Evolutionary conservation across 2,888 invertebrate species (phyloP), one percentile per base, ranked within the genome.

Genomic region (Sesamia inferens): DNA sequence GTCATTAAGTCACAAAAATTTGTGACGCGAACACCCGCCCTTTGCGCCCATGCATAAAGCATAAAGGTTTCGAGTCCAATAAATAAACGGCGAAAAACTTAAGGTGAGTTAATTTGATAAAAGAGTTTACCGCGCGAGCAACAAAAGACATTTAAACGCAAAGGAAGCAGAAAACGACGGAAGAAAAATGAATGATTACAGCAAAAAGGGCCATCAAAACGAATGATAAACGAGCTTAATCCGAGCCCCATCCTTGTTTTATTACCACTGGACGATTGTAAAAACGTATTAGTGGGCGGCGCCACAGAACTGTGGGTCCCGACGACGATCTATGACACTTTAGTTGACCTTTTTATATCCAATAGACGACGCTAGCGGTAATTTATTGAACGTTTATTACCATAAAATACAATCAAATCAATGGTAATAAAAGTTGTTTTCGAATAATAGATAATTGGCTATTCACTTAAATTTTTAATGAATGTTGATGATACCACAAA

Each of bases 151-250:
- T 94, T 94, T 93, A 94, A 94, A 94, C 91, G 92, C 93, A 93
- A 95, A 92, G 94, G 93, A 94, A 94, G 93, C 92, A 93, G 94
- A 94, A 94, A 94, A 94, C 93, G 94, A 94, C 93, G 93, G 95
- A 95, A 94, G 95, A 95, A 95, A 96, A 96, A 96, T 96, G 96
- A 96, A 95, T 95, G 96, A 96, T 96, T 95, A 95, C 94, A 91
- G 94, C 95, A 96, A 96, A 95, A 96, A 96, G 93, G 94, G 95
- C 95, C 93, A 95, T 96, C 95, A 95, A 93, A 94, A 94, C 94
- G 95, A 95, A 95, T 96, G 96, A 96, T 96, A 95, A 95, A 96
- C 94, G 96, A 95, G 93, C 94, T 94, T 95, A 96, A 96, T 95
- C 95, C 94, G 89, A 91, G 93, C 90, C 92, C 94, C 92, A 94